These are phyloP conservation scores for Upupa epops DNA, from an alignment of 2,113 vertebrate species.

Conservation along the genomic window DNA sequence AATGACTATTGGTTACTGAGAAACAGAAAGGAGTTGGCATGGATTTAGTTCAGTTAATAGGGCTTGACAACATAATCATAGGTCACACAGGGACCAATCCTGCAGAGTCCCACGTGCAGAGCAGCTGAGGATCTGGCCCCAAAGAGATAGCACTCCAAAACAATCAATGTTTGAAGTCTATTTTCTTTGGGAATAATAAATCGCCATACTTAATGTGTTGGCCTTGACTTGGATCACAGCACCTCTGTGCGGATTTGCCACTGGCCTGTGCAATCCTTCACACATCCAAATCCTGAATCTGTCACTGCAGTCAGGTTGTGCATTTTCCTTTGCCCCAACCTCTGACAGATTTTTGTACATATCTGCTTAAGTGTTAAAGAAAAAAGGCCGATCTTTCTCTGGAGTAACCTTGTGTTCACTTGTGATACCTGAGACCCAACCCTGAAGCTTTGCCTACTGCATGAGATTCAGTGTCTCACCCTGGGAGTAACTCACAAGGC, in stretches of 20 bases:
- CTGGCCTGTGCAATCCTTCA: neutral
- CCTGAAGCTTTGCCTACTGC: neutral
- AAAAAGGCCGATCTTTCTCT: neutral
- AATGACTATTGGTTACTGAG: slow-evolving; percentile 85
- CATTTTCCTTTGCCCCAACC: neutral
- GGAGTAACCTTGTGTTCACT: neutral
- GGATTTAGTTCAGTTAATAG: slow-evolving; percentile 44
- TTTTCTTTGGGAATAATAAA: neutral
- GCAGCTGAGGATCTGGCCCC: neutral
- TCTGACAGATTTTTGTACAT: neutral
- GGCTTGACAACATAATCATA: neutral
- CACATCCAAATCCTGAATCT: neutral
- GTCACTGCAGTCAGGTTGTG: neutral
- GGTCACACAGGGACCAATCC: neutral
- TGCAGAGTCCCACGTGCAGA: neutral
- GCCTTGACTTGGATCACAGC: neutral
- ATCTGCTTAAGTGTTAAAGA: neutral
- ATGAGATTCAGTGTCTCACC: neutral
- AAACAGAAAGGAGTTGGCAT: slow-evolving; percentile 76
- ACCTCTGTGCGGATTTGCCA: neutral
- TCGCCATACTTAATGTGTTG: neutral
- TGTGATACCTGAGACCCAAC: neutral
- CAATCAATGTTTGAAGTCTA: neutral
- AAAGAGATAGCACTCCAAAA: neutral
- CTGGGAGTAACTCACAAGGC: neutral